Evolutionary conservation across 2,113 vertebrate species (phyloP).

Genomic region (Hystrix cristata): DNA sequence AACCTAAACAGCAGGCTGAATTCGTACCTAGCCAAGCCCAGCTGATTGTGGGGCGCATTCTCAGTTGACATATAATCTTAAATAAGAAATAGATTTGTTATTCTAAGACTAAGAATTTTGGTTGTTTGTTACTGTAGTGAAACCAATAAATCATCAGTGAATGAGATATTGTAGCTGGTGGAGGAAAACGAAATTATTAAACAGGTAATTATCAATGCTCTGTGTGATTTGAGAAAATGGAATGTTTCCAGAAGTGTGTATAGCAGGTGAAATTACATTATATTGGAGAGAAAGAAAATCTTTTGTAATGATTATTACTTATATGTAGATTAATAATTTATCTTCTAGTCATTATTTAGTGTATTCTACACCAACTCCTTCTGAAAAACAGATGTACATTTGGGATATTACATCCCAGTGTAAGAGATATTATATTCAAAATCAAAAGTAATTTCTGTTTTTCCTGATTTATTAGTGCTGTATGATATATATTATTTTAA

Average conservation of each 20-base stretch:
- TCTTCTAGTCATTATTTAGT: constrained; percentile 15
- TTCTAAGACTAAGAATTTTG: neutral
- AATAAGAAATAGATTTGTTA: neutral
- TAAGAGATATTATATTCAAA: constrained; percentile 10
- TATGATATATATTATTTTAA: neutral
- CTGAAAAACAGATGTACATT: neutral
- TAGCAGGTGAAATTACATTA: neutral
- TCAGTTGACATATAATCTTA: neutral
- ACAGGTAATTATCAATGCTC: neutral
- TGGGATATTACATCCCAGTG: neutral
- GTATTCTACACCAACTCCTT: neutral
- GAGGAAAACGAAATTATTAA: neutral
- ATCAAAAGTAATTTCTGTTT: neutral
- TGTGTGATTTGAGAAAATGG: neutral
- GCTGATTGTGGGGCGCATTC: neutral
- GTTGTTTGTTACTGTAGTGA: neutral
- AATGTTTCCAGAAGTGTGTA: neutral
- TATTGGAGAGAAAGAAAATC: neutral
- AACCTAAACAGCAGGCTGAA: neutral
- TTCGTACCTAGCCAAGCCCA: neutral
- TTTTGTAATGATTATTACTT: neutral
- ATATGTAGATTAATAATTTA: neutral
- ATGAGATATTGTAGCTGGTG: neutral
- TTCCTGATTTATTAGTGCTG: neutral
- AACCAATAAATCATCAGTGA: neutral